Percentiles rank a stretch among this genome's conserved stretches.
Evolutionary conservation across 2,113 vertebrate genomes (phyloP).

Genomic region (Meleagris gallopavo): DNA sequence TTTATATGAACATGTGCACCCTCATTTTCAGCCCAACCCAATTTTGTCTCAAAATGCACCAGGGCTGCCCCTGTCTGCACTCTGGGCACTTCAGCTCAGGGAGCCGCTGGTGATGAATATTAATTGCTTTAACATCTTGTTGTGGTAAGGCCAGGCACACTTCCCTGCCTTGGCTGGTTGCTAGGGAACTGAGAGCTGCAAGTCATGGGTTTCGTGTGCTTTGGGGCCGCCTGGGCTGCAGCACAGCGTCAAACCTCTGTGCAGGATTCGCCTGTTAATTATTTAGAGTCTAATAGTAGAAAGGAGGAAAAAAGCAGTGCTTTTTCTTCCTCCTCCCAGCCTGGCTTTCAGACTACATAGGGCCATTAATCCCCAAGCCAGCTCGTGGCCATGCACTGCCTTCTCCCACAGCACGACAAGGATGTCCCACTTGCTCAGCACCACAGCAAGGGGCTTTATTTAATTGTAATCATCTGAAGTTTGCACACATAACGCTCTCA

Average conservation of each 20-base stretch:
- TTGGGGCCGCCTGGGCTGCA: conserved; percentile 55
- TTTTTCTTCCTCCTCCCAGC: neutral
- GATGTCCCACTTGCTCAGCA: neutral
- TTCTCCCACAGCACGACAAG: neutral
- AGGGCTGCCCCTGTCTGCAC: neutral
- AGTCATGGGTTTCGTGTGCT: conserved; percentile 63
- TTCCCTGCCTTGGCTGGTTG: conserved; percentile 75
- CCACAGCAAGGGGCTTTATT: neutral
- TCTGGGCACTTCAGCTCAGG: neutral
- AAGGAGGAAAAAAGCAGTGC: neutral
- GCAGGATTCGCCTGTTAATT: conserved; percentile 65
- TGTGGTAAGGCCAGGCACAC: conserved; percentile 65
- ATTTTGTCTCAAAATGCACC: neutral
- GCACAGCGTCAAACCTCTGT: conserved; percentile 47
- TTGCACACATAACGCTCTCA: neutral
- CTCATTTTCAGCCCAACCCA: accelerated
- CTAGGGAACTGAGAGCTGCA: conserved; percentile 79
- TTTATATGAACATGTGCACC: neutral
- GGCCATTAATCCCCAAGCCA: neutral
- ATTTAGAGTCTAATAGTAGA: conserved; percentile 57
- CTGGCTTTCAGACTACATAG: neutral
- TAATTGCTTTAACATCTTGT: conserved; percentile 76
- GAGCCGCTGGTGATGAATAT: conserved; percentile 73
- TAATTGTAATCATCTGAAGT: conserved; percentile 24
- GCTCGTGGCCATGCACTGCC: neutral